Evolutionary conservation across 2,113 vertebrate species (phyloP).

Genomic region (Dipodomys spectabilis): DNA sequence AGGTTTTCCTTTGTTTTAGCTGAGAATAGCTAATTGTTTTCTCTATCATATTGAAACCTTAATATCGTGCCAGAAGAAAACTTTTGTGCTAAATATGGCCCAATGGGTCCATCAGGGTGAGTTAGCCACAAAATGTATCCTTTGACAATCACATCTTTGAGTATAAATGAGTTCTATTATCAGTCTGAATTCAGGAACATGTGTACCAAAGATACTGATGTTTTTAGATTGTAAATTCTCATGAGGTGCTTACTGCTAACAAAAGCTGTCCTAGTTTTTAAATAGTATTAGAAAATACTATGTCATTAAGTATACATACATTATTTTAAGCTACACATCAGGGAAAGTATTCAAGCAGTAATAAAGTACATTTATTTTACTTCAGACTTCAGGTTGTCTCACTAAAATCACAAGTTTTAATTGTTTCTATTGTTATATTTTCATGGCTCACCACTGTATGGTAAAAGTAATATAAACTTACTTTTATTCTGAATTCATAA

Average conservation of each 20-base stretch:
- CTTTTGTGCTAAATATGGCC: neutral
- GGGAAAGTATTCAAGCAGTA: neutral
- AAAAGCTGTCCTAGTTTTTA: conserved; percentile 6
- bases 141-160: neutral
- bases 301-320: neutral
- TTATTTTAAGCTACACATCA: neutral
- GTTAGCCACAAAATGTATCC: neutral
- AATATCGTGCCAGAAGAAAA: conserved; percentile 25
- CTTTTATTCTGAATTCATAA: neutral
- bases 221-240: neutral
- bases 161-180: conserved; percentile 3
- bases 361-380: neutral
- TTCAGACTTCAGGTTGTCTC: neutral
- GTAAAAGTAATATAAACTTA: neutral
- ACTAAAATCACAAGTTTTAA: neutral
- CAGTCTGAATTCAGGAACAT: neutral
- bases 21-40: neutral
- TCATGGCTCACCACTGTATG: neutral
- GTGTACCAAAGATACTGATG: neutral
- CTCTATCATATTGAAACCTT: conserved; percentile 41
- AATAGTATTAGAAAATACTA: neutral
- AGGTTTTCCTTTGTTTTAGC: neutral
- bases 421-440: neutral
- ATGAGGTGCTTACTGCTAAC: neutral
- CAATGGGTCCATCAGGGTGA: neutral